Conservation (phyloP, 2,888 invertebrate genomes). For the Lampropteryx suffumata region DNA sequence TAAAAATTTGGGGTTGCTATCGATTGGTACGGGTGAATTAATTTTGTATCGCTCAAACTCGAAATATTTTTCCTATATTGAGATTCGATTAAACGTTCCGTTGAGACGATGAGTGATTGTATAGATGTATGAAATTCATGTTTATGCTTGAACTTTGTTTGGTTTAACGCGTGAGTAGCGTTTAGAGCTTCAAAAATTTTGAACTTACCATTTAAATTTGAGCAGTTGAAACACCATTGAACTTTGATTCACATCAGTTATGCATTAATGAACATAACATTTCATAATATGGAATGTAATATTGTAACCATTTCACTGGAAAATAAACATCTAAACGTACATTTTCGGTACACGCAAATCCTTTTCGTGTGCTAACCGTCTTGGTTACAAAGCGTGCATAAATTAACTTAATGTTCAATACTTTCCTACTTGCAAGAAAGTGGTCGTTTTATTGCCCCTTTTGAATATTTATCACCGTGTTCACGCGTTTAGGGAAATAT, state of each 20-base stretch:
- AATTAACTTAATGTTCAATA: conserved; percentile 80
- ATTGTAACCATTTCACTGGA: conserved; percentile 4
- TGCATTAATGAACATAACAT: not conserved
- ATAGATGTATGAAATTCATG: too few relatives aligned
- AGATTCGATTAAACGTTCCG: not conserved
- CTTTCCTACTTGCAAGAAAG: conserved; percentile 77
- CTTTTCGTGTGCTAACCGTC: conserved; percentile 60
- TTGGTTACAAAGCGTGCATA: conserved; percentile 76
- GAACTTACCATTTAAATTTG: too few relatives aligned
- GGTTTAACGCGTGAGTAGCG: too few relatives aligned
- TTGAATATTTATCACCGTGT: conserved; percentile 72
- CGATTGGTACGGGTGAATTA: conserved; percentile 32
- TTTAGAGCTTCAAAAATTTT: too few relatives aligned
- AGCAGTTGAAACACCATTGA: too few relatives aligned
- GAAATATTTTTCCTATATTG: not conserved
- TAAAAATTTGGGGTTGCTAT: conserved; percentile 41
- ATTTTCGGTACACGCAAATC: conserved; percentile 56
- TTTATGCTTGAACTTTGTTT: too few relatives aligned
- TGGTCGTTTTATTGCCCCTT: conserved; percentile 73
- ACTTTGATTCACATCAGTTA: not conserved
- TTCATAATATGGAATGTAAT: conserved; percentile 11
- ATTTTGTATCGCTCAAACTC: conserved; percentile 27
- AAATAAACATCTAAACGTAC: conserved; percentile 19
- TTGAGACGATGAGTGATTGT: not conserved
- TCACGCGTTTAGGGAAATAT: conserved; percentile 59